Evolutionary conservation across 2,888 invertebrate genomes (phyloP).

Genomic region (Ochlodes sylvanus): DNA sequence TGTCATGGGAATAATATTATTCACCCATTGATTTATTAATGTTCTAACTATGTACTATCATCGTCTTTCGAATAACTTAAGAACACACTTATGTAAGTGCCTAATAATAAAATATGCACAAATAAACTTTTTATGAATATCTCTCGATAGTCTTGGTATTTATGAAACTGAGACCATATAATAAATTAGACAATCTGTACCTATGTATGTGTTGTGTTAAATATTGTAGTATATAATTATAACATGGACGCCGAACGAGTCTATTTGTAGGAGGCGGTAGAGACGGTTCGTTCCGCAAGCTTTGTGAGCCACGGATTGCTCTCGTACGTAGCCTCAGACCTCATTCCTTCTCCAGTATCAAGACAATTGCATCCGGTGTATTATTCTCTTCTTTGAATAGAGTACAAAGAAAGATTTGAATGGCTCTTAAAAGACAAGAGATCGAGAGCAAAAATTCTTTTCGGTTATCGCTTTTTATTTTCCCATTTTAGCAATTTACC

Average conservation of each 20-base stretch:
- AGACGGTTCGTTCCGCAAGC: constrained; percentile 70
- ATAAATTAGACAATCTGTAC: too few species aligned
- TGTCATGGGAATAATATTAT: too few species aligned
- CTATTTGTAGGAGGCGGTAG: constrained; percentile 47
- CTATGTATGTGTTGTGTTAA: background rate
- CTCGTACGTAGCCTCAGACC: constrained; percentile 58
- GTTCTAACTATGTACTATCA: too few species aligned
- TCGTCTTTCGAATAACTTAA: too few species aligned
- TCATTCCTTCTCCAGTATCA: constrained; percentile 60
- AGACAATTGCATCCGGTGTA: constrained; percentile 68
- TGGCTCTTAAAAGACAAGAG: constrained; percentile 22
- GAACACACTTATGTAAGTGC: too few species aligned
- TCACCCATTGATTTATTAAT: too few species aligned
- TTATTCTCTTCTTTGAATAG: constrained; percentile 53
- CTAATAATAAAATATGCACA: too few species aligned
- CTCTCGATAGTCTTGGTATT: too few species aligned
- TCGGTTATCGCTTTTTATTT: constrained; percentile 23
- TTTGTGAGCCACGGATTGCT: constrained; percentile 50
- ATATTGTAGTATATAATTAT: constrained; percentile 16
- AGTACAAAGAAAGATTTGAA: constrained; percentile 38
- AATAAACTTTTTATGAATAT: too few species aligned
- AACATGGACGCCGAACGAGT: constrained; percentile 25
- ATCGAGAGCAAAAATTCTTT: constrained; percentile 22
- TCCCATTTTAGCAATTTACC: background rate
- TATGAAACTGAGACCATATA: too few species aligned